Base-by-base conservation (phyloP, 2,888 invertebrate genomes). In the Phalera bucephala region DNA sequence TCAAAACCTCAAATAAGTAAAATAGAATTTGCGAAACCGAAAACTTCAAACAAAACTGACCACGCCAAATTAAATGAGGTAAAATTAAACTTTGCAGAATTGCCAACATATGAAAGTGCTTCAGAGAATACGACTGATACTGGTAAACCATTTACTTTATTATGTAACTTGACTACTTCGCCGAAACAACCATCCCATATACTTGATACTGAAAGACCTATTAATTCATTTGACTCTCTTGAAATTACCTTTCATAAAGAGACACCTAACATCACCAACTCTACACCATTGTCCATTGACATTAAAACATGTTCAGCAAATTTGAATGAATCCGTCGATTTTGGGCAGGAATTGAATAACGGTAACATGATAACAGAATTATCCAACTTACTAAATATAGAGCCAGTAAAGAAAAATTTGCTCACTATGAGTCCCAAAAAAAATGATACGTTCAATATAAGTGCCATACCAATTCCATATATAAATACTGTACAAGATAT, bases 1-100 rank as follows among this genome's bases (percentile, higher is more conserved):
- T 35, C 27, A 0, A 42, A 38, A 17, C 13, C 25, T 13, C 23
- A 3, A 14, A 14, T 27, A 3, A 9, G 27, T 4, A 27, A 27
- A 27, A 27, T 14, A 12, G 14, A 27, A 15, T 27, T 27, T 9
- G 8, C 27, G 4, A 27, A 27, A 5, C n/a, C 27, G n/a, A 27
- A 27, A 14, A 11, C 2, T 11, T 7, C 6, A 1, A 27, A 27
- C 9, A 8, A 27, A 14, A 15, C 14, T 4, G 2, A 14, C 9
- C 9, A 14, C 7, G 2, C 7, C 2, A 7, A n/a, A 7, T 2
- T 21, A n/a, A 21, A 7, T 21, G 21, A n/a, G 7, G n/a, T 8
- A 21, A 21, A 5, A 8, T 8, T 2, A 9, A 27, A 27, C 8
- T 2, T 6, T 8, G 6, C 12, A 12, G 11, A 12, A n/a, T 27